These are phyloP conservation scores for Umimayanthus kanabou DNA, from an alignment of 92 coral and sea anemone genomes.

Conservation along the genomic window DNA sequence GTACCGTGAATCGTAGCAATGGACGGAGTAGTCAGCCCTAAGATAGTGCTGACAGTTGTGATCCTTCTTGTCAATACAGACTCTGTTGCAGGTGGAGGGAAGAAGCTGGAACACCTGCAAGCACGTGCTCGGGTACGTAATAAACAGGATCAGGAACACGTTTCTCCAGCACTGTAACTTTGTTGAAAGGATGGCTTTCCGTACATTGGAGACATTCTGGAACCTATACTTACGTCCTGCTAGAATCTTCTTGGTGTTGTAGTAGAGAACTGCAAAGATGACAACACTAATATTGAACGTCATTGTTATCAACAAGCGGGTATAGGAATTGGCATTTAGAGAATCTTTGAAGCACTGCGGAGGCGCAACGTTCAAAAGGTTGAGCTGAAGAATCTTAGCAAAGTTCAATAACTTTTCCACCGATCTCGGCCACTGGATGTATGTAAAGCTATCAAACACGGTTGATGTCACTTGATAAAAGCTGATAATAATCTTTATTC, in stretches of 20 bases:
- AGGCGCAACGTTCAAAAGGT: constrained; percentile 56
- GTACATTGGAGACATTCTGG: not conserved
- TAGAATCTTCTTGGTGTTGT: constrained; percentile 31
- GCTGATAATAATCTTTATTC: constrained; percentile 60
- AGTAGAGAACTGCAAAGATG: constrained; percentile 33
- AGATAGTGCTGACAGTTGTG: constrained; percentile 46
- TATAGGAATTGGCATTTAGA: constrained; percentile 47
- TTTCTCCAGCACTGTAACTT: constrained; percentile 49
- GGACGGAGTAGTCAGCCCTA: constrained; percentile 57
- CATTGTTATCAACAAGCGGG: constrained; percentile 44
- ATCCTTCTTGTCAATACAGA: constrained; percentile 38
- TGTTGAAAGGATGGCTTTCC: not conserved
- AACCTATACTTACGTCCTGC: not conserved
- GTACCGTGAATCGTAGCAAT: constrained; percentile 52
- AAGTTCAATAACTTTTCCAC: constrained; percentile 45
- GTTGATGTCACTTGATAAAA: constrained; percentile 67
- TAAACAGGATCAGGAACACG: constrained; percentile 50
- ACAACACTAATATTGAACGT: constrained; percentile 37
- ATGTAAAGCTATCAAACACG: constrained; percentile 58
- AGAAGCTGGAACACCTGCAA: constrained; percentile 49
- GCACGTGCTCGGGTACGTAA: constrained; percentile 66
- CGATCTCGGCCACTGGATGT: constrained; percentile 59
- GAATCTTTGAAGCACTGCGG: constrained; percentile 54
- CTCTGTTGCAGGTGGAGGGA: constrained; percentile 55
- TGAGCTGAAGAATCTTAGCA: constrained; percentile 59